Base-by-base conservation (phyloP, 2,113 vertebrate species). In the Indri indri region DNA sequence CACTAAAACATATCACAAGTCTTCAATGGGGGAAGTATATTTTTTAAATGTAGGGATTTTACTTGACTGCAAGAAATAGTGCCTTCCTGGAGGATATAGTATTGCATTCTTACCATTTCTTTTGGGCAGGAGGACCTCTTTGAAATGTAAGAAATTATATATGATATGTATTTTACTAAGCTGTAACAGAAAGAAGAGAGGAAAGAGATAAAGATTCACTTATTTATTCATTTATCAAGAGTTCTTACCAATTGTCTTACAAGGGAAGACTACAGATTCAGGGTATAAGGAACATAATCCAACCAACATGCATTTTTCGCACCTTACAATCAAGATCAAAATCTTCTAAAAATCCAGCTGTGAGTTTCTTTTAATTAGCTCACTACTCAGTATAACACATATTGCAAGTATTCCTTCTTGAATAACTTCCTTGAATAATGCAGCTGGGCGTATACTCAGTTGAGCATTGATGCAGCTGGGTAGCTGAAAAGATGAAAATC, bases 361-460 rank as follows among this genome's bases (percentile, higher is more conserved):
- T 96, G 79, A 65, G 73, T 86, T 95, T 95, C 77, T 96, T 97
- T 94, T 97, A 97, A 97, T 97, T 97, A 97, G 77, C 68, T 93
- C 27, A 2, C 87, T 96, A 76, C 93, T 97, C 96, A 93, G 57
- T 77, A 47, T 68, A 74, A 85, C 91, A 80, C 86, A 68, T 83
- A 89, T 86, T 85, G 54, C 73, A 89, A 97, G 73, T 68, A 83
- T 94, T 93, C 68, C 82, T 94, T 91, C 68, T 79, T 92, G 97
- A 97, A 97, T 94, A 88, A 88, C 85, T 91, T 88, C 73, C 93
- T 90, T 97, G 96, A 95, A 96, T 97, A 97, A 97, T 90, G 79
- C 93, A 97, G 95, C 97, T 96, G 96, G 61, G 71, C 94, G 37
- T 47, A 63, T 37, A 97, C 91, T 97, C 91, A 94, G 96, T 89